Conservation (phyloP, 1,140 invertebrate genomes). For the Octopus bimaculoides region DNA sequence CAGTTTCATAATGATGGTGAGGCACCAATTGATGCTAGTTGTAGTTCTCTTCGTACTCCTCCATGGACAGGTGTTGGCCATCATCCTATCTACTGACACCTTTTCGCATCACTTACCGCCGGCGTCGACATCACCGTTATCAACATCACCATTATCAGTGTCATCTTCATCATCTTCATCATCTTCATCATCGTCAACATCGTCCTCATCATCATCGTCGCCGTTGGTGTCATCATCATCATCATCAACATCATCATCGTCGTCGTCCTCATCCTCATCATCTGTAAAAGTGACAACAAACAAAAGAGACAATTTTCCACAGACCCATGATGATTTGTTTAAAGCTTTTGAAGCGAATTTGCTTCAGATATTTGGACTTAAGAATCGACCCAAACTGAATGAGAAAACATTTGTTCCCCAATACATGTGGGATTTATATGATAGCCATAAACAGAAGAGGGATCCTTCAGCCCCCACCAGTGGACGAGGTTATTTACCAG, state of each 20-base stretch:
- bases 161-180: not conserved
- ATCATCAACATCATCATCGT: not conserved
- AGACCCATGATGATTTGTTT: conserved; percentile 27
- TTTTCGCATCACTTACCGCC: not conserved
- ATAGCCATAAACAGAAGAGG: conserved; percentile 25
- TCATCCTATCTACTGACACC: not conserved
- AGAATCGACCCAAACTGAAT: conserved; percentile 62
- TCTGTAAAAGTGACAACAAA: conserved; percentile 6
- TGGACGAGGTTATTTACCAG: conserved; percentile 58
- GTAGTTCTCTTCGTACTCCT: conserved; percentile 7
- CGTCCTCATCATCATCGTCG: not conserved
- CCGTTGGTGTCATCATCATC: not conserved
- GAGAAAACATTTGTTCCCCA: conserved; percentile 68
- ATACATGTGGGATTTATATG: conserved; percentile 76
- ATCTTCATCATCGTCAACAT: not conserved
- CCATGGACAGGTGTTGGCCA: conserved; percentile 14
- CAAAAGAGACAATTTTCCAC: not conserved
- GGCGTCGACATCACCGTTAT: not conserved
- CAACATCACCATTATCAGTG: not conserved
- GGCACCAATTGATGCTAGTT: not conserved
- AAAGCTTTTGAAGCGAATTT: conserved; percentile 67
- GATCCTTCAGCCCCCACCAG: conserved; percentile 21
- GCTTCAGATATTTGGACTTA: conserved; percentile 73
- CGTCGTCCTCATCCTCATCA: conserved; percentile 2
- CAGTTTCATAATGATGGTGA: not conserved